Percentiles rank a stretch among this genome's conserved stretches.
These are phyloP conservation scores for Eublepharis macularius DNA, from an alignment of 2,113 vertebrate species.

Conservation along the genomic window DNA sequence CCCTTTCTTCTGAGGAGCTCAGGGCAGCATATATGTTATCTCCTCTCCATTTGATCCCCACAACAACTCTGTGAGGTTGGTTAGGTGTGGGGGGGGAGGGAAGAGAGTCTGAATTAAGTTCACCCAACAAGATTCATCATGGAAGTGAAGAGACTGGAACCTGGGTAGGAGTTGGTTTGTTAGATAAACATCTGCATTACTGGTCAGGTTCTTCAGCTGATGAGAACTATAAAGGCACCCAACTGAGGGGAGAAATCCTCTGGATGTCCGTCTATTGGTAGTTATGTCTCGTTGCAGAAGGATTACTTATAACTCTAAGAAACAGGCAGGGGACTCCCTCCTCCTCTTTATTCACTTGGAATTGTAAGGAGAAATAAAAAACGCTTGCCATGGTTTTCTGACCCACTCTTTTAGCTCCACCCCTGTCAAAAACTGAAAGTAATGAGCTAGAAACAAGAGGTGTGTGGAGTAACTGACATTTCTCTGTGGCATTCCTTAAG, in stretches of 20 bases:
- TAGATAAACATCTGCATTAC: neutral
- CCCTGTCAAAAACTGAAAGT: slow-evolving; percentile 69
- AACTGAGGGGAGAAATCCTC: neutral
- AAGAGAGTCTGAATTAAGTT: too few species aligned
- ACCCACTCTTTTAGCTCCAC: slow-evolving; percentile 62
- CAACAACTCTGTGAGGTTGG: too few species aligned
- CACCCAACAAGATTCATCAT: too few species aligned
- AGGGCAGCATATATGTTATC: too few species aligned
- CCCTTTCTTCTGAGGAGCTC: too few species aligned
- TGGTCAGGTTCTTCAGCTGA: neutral
- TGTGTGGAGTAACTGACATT: slow-evolving; percentile 58
- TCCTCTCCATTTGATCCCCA: too few species aligned
- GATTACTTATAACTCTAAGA: neutral
- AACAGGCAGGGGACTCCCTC: slow-evolving; percentile 67
- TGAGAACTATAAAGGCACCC: neutral
- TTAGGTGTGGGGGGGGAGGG: too few species aligned
- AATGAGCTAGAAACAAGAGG: slow-evolving; percentile 67
- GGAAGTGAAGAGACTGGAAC: too few species aligned
- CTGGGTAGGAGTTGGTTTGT: neutral
- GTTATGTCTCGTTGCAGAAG: neutral
- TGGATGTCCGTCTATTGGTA: neutral
- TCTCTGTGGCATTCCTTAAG: slow-evolving; percentile 70
- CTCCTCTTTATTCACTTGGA: slow-evolving; percentile 68
- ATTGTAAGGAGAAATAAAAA: slow-evolving; percentile 60
- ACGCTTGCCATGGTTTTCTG: slow-evolving; percentile 66